phyloP scores from a whole-genome alignment of 2,113 vertebrate genomes.

The Pseudopipra pipra region DNA sequence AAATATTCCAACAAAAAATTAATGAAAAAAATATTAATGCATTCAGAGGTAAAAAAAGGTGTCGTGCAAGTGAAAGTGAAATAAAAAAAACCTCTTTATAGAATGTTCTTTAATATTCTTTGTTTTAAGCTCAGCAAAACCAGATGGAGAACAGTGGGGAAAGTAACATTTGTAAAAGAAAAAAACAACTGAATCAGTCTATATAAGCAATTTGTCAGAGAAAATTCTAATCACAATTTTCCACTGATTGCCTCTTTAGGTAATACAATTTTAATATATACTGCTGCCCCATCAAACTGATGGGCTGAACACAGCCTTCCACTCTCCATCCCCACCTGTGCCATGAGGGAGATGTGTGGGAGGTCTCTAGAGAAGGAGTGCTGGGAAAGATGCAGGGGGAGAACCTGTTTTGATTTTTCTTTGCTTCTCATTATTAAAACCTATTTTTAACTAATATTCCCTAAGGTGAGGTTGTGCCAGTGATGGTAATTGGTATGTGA shows the following conservation, averaged over 20 bases:
- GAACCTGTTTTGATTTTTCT: not conserved
- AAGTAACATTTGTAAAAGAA: not conserved
- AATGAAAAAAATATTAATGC: constrained; percentile 1
- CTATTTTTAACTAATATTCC: not conserved
- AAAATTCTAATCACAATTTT: not conserved
- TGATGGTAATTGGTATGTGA: not conserved
- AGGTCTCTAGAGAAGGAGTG: not conserved
- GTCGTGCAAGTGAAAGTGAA: not conserved
- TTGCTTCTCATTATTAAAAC: not conserved
- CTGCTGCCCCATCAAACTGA: not conserved
- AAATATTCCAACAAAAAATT: not conserved
- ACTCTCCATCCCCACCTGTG: not conserved
- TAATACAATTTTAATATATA: not conserved
- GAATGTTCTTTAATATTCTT: not conserved
- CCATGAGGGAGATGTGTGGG: rapidly evolving
- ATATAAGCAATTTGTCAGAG: not conserved
- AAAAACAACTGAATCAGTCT: not conserved
- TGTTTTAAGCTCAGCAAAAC: not conserved
- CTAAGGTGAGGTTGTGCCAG: not conserved
- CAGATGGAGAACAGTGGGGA: not conserved
- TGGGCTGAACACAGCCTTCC: not conserved
- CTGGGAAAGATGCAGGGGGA: not conserved
- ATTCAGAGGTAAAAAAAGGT: not conserved
- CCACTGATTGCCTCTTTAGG: not conserved
- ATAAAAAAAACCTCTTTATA: not conserved